Conservation (phyloP, 2,888 invertebrate species). For the Enchytraeus crypticus region DNA sequence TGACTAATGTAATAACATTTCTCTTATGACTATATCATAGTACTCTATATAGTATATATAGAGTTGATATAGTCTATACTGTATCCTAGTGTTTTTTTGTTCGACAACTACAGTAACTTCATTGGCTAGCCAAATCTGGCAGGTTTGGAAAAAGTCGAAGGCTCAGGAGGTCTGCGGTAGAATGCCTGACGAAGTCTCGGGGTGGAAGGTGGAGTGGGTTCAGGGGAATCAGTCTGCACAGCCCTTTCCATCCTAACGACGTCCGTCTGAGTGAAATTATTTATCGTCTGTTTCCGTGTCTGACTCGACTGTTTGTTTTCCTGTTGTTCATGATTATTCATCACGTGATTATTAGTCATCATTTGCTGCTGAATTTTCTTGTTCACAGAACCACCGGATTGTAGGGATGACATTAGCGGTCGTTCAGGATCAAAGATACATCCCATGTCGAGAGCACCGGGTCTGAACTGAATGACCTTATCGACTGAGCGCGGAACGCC, state of each 20-base stretch:
- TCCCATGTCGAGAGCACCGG: not conserved
- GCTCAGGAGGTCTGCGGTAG: not conserved
- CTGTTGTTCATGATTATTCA: too few relatives aligned
- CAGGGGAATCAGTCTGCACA: not conserved
- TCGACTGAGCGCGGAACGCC: slow-evolving; percentile 38
- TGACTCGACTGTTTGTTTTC: too few relatives aligned
- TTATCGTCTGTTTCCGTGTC: too few relatives aligned
- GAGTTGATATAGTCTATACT: too few relatives aligned
- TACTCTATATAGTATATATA: too few relatives aligned
- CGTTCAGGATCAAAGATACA: not conserved
- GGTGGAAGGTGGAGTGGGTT: not conserved
- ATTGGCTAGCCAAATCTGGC: not conserved
- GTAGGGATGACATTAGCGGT: not conserved
- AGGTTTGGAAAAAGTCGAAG: not conserved
- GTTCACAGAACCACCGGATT: not conserved
- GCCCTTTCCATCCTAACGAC: not conserved
- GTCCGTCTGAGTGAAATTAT: not conserved
- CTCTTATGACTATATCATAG: too few relatives aligned
- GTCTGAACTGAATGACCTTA: not conserved
- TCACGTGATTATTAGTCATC: too few relatives aligned
- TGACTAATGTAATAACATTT: too few relatives aligned
- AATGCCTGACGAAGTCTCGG: not conserved
- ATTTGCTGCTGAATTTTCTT: not conserved
- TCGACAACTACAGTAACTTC: too few relatives aligned
- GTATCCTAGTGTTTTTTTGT: too few relatives aligned